Evolutionary conservation across 2,888 invertebrate genomes (phyloP), one percentile per base, ranked within the genome.

Genomic region (Cyrtodaria siliqua): DNA sequence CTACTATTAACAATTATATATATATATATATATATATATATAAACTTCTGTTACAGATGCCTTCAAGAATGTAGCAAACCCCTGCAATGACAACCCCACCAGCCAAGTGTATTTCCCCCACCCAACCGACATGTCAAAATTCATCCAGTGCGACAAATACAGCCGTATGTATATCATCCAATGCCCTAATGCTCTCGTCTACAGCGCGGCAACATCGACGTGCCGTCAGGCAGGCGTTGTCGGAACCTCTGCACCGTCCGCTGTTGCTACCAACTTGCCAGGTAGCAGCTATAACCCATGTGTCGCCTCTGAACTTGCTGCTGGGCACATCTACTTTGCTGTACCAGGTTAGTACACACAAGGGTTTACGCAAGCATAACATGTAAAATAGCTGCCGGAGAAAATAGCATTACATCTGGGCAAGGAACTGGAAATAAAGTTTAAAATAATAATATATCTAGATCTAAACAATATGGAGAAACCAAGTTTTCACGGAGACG

Each of bases 141-240:
- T 86, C 79, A 83, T 88, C 59, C 87, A 86, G 78, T 88, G 88
- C 60, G 86, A 87, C 75, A 57, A 80, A 60, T 81, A 77, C 23
- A 82, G 82, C 9, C 76, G 85, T n/a, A 87, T 88, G 87, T 88
- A 87, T 81, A 83, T 87, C 42, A 83, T 87, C 38, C 86, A 87
- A 57, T 88, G 88, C 38, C 88, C 88, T 16, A 55, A 52, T 14
- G 81, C 83, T 26, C 82, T 85, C 42, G 26, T 72, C 1, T 86
- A 85, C 68, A 79, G 82, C 59, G 56, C 47, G 12, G 63, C 79
- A 20, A 80, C 79, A 9, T 67, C 73, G n/a, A 78, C 77, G 12
- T 83, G 81, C 29, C 69, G 66, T 23, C 29, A 33, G 16, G 56
- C 66, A 12, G 29, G 63, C 12, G 53, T 53, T 14, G 52, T 47